Evolutionary conservation across 2,113 vertebrate species (phyloP), one percentile per base, ranked within the genome.

Genomic region (Gnathonemus longibarbis): DNA sequence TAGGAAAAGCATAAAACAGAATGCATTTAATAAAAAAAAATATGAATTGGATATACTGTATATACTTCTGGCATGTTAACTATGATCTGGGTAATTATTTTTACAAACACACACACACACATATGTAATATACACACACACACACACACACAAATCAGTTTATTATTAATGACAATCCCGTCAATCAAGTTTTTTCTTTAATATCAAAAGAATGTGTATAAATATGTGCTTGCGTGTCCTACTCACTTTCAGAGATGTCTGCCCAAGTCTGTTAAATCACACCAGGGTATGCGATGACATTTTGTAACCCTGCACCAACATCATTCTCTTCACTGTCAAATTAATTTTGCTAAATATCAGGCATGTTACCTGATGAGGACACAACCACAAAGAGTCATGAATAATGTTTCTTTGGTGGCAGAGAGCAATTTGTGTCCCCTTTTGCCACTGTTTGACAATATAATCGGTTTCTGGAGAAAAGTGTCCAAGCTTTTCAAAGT

Each of bases 261-360:
- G 31, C 21, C 74, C 74, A 53, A 10, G 31, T 19, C 6, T 42
- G 31, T 49, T 53, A 39, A 84, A 83, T 39, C 49, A 42, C 27
- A 89, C 48, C 15, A 84, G 27, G 27, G 39, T 15, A 21, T 49
- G 8, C 19, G 21, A 39, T 56, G 77, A 56, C 88, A 31, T 53
- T 53, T 56, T 45, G 52, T 48, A 88, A 50, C 31, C 45, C 88
- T 80, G 21, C 62, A 15, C 46, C 31, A 46, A 10, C 70, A 27
- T 42, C 66, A 52, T 77, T 77, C 74, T 83, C 46, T 77, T 53
- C 48, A 48, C 31, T 56, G 48, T 83, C 88, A 83, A 83, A 58
- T 53, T 58, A 80, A 42, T 80, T 50, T 52, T 58, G 31, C 46
- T 56, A 80, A 83, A 89, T 83, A 88, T 88, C 31, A 48, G 58